Conservation (phyloP, 2,797 vertebrate species). For the Malurus splendens region DNA sequence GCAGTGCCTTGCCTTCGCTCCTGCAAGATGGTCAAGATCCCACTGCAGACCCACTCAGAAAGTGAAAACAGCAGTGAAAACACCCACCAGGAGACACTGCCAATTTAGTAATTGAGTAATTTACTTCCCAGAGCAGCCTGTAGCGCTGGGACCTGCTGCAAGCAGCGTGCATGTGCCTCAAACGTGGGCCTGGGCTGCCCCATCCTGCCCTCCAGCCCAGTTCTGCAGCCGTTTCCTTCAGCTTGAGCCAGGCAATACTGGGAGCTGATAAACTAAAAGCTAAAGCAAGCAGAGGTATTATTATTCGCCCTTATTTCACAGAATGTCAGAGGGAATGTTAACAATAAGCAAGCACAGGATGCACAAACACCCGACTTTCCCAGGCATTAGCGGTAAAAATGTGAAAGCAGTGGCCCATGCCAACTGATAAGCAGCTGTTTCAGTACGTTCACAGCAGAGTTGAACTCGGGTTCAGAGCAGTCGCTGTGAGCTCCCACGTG, state of each 20-base stretch:
- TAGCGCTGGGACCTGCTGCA: background rate
- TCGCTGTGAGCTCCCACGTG: background rate
- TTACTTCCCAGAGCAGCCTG: background rate
- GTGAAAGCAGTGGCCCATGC: background rate
- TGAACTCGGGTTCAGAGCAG: background rate
- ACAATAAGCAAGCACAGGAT: slow-evolving; percentile 34
- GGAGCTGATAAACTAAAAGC: background rate
- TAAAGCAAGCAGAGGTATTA: background rate
- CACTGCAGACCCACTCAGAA: background rate
- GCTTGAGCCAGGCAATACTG: accelerated
- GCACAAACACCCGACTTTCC: slow-evolving; percentile 46
- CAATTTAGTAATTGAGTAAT: background rate
- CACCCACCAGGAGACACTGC: background rate
- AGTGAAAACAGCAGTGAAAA: background rate
- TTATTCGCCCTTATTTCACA: background rate
- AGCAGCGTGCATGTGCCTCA: accelerated
- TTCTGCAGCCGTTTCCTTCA: background rate
- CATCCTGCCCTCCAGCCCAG: background rate
- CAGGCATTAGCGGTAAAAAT: slow-evolving; percentile 10
- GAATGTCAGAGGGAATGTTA: background rate
- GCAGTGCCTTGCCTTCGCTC: background rate
- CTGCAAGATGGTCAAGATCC: background rate
- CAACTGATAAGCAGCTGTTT: slow-evolving; percentile 28
- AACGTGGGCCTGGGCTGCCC: background rate
- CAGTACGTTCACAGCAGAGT: slow-evolving; percentile 25